Base-by-base conservation (phyloP, 2,888 invertebrate genomes). In the Drosophila koepferae region DNA sequence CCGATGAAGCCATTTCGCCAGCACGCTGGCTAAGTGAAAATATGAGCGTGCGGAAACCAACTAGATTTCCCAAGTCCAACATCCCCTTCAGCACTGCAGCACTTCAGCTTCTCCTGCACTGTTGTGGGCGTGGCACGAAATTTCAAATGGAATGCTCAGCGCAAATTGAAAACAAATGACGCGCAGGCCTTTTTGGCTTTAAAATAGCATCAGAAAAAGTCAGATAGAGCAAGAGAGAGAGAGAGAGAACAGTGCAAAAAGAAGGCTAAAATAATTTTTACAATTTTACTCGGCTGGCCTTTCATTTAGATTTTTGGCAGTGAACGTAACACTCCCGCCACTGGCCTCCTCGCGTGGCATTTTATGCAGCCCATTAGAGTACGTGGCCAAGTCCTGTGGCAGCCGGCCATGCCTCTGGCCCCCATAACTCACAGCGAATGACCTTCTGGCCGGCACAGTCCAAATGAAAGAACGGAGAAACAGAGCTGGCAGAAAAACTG, bases 91-190 rank as follows among this genome's bases (percentile, higher is more conserved):
- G 6, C 28, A 28, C 28, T 28, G 28, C 28, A 28, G 10, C 31
- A 14, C 49, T 28, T 23, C 18, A 36, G 12, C 12, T 18, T 0
- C 40, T 16, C 20, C 28, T 14, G 16, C 40, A 20, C 16, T 48
- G 56, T 41, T 43, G 63, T 60, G 68, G 72, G 69, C 63, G 62
- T 76, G 77, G 71, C 80, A 56, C 48, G 20, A 86, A 82, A 74
- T 73, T 88, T 86, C 74, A 86, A 80, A 82, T 73, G 55, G 66
- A 77, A 85, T 86, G 77, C 64, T 69, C 87, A 68, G 72, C 60
- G 76, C 89, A 87, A 90, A 87, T 87, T 90, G 89, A 90, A 87
- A 87, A 90, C 86, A 89, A 87, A 90, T 89, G 90, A 77, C 80
- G 80, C 75, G 60, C 71, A 80, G 85, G 82, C 88, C 70, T 77